Percentiles rank a stretch among this genome's conserved stretches.
These are phyloP conservation scores for Falco naumanni DNA, from an alignment of 2,797 vertebrate genomes.

Conservation along the genomic window DNA sequence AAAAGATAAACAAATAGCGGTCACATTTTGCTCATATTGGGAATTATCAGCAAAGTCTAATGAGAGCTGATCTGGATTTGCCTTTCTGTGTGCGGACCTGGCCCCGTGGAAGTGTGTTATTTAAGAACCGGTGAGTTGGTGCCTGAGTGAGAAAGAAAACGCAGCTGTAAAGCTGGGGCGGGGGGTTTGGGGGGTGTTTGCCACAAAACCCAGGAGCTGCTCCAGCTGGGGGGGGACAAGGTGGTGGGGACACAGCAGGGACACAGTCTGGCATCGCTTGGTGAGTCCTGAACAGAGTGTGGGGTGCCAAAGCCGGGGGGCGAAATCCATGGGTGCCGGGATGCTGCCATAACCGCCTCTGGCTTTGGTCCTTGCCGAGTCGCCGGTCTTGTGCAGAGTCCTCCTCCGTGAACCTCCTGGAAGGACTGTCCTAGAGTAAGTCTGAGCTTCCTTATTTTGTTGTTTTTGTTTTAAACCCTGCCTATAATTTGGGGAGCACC, in stretches of 20 bases:
- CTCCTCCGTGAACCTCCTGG: neutral
- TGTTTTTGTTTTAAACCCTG: neutral
- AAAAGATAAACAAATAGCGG: neutral
- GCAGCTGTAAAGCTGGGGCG: neutral
- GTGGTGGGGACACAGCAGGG: neutral
- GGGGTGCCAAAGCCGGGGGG: neutral
- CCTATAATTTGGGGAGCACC: neutral
- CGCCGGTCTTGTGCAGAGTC: fast-evolving
- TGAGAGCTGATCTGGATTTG: neutral
- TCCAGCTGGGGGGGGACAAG: neutral
- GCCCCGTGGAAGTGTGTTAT: neutral
- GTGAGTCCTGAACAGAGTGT: neutral
- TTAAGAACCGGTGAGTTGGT: neutral
- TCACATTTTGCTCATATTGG: neutral
- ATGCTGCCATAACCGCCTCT: neutral
- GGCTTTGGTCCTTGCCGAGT: neutral
- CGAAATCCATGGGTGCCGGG: fast-evolving
- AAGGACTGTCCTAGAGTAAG: constrained; percentile 20
- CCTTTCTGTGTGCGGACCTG: neutral
- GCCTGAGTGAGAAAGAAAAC: neutral
- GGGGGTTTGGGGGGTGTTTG: neutral
- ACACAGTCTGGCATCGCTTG: fast-evolving
- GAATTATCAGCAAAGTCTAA: neutral
- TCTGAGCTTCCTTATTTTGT: neutral
- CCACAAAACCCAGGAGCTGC: neutral